Evolutionary conservation across 1,140 invertebrate genomes (phyloP).

Genomic region (Akabosia matsudoensis): DNA sequence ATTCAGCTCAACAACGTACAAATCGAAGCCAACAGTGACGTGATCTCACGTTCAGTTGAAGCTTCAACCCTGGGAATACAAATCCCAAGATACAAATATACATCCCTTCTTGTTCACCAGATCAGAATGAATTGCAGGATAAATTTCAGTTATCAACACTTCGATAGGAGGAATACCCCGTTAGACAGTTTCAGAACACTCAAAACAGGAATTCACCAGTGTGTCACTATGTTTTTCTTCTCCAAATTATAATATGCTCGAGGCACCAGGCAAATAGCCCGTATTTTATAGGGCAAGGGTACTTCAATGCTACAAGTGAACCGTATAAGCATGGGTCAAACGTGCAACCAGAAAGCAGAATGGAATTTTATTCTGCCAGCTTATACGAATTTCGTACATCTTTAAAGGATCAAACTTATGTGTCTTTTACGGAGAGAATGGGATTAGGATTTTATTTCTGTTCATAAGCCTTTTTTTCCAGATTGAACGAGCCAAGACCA

Average conservation of each 20-base stretch:
- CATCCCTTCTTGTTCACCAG: background rate
- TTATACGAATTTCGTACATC: background rate
- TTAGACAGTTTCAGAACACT: too few relatives aligned
- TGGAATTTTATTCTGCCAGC: background rate
- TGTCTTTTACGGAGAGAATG: too few relatives aligned
- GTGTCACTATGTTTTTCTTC: background rate
- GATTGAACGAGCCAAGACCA: too few relatives aligned
- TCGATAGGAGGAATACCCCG: too few relatives aligned
- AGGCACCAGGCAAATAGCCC: too few relatives aligned
- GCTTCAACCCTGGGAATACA: conserved; percentile 11
- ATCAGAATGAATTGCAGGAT: too few relatives aligned
- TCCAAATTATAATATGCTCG: too few relatives aligned
- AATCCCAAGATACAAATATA: background rate
- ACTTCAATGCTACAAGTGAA: too few relatives aligned
- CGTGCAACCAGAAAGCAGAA: background rate
- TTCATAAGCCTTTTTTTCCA: too few relatives aligned
- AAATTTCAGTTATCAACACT: background rate
- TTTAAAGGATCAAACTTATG: too few relatives aligned
- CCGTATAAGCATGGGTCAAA: background rate
- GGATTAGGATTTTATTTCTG: background rate
- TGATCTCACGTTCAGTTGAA: conserved; percentile 3
- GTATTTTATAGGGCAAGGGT: too few relatives aligned
- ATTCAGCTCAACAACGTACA: conserved; percentile 25
- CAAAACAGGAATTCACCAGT: background rate
- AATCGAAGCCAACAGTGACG: conserved; percentile 17